A percentile compares a stretch with the other conserved stretches of the same genome.
Evolutionary conservation across 2,797 vertebrate species (phyloP).

Genomic region (Poeciliopsis turneri): DNA sequence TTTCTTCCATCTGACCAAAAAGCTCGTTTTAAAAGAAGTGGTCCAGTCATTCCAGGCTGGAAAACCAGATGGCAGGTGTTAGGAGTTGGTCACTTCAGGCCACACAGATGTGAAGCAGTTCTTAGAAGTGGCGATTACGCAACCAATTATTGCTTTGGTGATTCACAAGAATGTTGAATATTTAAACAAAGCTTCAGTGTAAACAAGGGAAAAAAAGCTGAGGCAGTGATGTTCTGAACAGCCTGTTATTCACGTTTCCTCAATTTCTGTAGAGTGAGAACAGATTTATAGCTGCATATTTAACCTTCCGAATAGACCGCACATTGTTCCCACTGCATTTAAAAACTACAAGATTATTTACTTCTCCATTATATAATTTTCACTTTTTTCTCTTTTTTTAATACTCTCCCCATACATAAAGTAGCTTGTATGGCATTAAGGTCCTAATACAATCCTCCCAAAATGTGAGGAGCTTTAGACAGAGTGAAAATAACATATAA

Average conservation of each 20-base stretch:
- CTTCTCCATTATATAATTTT: not conserved
- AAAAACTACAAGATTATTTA: not conserved
- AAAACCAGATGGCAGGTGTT: not conserved
- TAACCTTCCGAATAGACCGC: not conserved
- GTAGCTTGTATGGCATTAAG: too few relatives aligned
- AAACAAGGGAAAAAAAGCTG: not conserved
- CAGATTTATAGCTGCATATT: not conserved
- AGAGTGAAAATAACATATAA: too few relatives aligned
- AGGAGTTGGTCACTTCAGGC: not conserved
- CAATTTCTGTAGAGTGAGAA: not conserved
- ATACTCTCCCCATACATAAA: too few relatives aligned
- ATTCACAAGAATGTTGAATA: not conserved
- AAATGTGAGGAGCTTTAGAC: too few relatives aligned
- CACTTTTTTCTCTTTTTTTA: not conserved
- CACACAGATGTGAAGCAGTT: not conserved
- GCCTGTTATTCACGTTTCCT: not conserved
- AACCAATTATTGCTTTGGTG: not conserved
- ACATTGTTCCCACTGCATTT: not conserved
- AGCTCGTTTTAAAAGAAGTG: not conserved
- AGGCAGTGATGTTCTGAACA: not conserved
- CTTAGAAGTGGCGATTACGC: not conserved
- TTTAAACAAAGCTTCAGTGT: not conserved
- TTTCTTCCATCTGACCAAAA: not conserved
- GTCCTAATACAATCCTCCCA: too few relatives aligned
- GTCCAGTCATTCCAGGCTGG: not conserved